These are phyloP conservation scores for Dryadula phaetusa DNA, from an alignment of 2,888 invertebrate genomes.

Conservation along the genomic window DNA sequence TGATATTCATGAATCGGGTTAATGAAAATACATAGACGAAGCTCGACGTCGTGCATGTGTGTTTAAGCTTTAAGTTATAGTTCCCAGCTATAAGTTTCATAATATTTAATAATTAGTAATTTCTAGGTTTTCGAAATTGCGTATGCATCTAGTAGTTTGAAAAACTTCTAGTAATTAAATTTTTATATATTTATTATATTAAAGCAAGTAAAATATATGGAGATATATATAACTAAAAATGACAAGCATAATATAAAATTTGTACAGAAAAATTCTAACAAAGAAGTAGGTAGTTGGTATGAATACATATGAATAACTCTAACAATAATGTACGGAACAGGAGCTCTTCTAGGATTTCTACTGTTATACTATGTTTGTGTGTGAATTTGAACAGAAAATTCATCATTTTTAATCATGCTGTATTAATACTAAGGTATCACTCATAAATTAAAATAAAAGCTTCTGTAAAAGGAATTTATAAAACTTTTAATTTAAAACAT, in stretches of 20 bases:
- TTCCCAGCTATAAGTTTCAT: too few relatives aligned
- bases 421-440: not conserved
- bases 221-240: not conserved
- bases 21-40: not conserved
- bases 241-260: not conserved
- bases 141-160: too few relatives aligned
- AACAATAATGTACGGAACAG: conserved; percentile 1
- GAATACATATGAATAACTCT: conserved; percentile 12
- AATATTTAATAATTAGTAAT: too few relatives aligned
- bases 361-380: not conserved
- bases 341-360: not conserved
- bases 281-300: not conserved
- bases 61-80: too few relatives aligned
- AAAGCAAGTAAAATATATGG: not conserved
- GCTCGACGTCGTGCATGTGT: not conserved
- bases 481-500: too few relatives aligned
- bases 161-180: too few relatives aligned
- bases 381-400: not conserved
- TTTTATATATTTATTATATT: too few relatives aligned
- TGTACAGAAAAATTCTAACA: not conserved
- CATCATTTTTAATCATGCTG: not conserved
- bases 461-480: too few relatives aligned
- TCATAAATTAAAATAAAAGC: not conserved
- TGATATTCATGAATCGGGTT: not conserved
- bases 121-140: too few relatives aligned